Evolutionary conservation across 2,797 vertebrate genomes (phyloP), one percentile per base, ranked within the genome.

Genomic region (Pampus argenteus): DNA sequence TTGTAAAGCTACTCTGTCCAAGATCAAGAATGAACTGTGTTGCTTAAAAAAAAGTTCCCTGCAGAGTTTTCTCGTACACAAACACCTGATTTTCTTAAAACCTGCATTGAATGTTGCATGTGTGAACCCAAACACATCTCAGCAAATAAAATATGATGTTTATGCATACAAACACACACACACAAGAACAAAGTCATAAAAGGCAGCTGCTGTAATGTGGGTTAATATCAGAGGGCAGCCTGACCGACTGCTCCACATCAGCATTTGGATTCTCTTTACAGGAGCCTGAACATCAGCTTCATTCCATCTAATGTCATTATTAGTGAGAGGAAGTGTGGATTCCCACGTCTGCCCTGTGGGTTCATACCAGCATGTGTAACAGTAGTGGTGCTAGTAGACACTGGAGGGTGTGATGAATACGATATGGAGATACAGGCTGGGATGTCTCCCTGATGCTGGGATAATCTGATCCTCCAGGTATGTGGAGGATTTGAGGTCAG

Each of bases 391-490:
- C 25, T 18, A 28, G 25, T n/a, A 29, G 26, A 17, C 14, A 26
- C 23, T 26, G 25, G 49, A 28, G 31, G 3, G 22, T 38, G 34
- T 59, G 57, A 59, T 28, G 15, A 44, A 59, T 44, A 44, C 17
- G 17, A 44, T 44, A 59, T 6, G 17, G 57, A 5, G 40, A 47
- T 47, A 20, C 18, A n/a, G 58, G 66, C 57, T 49, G 44, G 51
- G 48, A 45, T 31, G 54, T 38, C 23, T 50, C 34, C 6, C 31
- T 36, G n/a, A 57, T 77, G 63, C 42, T 52, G 44, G 52, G 59
- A 54, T 79, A 72, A 84, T 75, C 82, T 65, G 7, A 66, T 72
- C 74, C 54, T 42, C 34, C 44, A 80, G 74, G 73, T 71, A 66
- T 76, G 56, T 26, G 51, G 51, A 60, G 55, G 72, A 71, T 65